A percentile compares a stretch with the other conserved stretches of the same genome.
phyloP scores from a whole-genome alignment of 2,113 vertebrate genomes.

The Otocyon megalotis region DNA sequence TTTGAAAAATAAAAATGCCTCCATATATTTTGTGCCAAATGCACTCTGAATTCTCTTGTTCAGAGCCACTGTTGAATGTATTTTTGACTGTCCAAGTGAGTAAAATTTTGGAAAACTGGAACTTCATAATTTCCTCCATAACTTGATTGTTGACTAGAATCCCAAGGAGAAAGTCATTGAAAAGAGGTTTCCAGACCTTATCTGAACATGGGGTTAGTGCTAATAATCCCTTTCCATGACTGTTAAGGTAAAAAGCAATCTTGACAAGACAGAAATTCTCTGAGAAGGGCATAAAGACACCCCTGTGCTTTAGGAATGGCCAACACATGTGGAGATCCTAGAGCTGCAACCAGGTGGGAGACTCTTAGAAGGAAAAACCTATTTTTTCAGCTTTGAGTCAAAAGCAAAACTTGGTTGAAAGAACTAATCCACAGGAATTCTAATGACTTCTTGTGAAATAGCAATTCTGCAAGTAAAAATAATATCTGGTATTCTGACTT shows the following conservation, averaged over 20 bases:
- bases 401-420: conserved; percentile 32
- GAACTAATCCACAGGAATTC: conserved; percentile 4
- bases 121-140: not conserved
- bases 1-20: not conserved
- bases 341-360: not conserved
- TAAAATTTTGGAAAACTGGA: not conserved
- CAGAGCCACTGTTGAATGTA: not conserved
- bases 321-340: not conserved
- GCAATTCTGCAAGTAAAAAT: not conserved
- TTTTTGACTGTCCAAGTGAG: not conserved
- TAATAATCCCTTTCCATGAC: not conserved
- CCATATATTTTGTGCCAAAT: not conserved
- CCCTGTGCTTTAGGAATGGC: not conserved
- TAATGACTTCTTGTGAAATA: not conserved
- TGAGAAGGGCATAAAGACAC: not conserved
- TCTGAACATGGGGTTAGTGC: not conserved
- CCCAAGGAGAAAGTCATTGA: not conserved
- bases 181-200: not conserved
- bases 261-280: not conserved
- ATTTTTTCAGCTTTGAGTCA: not conserved
- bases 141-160: not conserved
- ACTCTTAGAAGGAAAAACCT: not conserved
- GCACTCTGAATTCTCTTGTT: not conserved
- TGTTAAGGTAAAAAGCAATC: not conserved
- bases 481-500: not conserved